Evolutionary conservation across 2,888 invertebrate species (phyloP).

Genomic region (Nineta flava): DNA sequence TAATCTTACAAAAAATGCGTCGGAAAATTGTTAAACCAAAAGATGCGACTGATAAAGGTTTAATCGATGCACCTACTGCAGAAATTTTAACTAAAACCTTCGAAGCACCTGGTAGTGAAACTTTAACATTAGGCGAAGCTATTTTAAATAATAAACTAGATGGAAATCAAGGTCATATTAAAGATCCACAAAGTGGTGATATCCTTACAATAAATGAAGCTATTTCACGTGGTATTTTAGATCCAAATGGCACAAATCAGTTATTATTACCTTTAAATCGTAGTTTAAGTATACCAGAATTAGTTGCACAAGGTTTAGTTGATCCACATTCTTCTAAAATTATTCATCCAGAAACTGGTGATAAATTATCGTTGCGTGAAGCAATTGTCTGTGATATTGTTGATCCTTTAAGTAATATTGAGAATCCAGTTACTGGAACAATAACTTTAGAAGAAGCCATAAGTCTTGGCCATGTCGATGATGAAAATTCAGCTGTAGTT

Average conservation of each 20-base stretch:
- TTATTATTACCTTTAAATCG: slow-evolving; percentile 64
- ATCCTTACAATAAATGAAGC: slow-evolving; percentile 70
- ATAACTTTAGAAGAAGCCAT: slow-evolving; percentile 67
- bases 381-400: slow-evolving; percentile 80
- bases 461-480: slow-evolving; percentile 50
- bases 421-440: slow-evolving; percentile 37
- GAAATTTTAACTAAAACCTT: slow-evolving; percentile 46
- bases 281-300: slow-evolving; percentile 67
- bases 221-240: slow-evolving; percentile 63
- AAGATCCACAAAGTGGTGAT: slow-evolving; percentile 72
- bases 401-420: slow-evolving; percentile 55
- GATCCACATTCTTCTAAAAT: slow-evolving; percentile 56
- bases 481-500: slow-evolving; percentile 48
- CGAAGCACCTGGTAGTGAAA: slow-evolving; percentile 38
- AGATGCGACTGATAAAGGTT: slow-evolving; percentile 61
- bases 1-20: slow-evolving; percentile 60
- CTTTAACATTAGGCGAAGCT: slow-evolving; percentile 59
- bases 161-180: slow-evolving; percentile 57
- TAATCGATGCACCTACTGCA: slow-evolving; percentile 64
- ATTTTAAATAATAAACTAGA: slow-evolving; percentile 52
- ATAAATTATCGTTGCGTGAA: slow-evolving; percentile 58
- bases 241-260: slow-evolving; percentile 58
- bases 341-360: slow-evolving; percentile 77
- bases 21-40: slow-evolving; percentile 57
- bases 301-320: slow-evolving; percentile 73